A percentile compares a stretch with the other conserved stretches of the same genome.
Evolutionary conservation across 2,888 invertebrate genomes (phyloP).

Genomic region (Mythimna vitellina): DNA sequence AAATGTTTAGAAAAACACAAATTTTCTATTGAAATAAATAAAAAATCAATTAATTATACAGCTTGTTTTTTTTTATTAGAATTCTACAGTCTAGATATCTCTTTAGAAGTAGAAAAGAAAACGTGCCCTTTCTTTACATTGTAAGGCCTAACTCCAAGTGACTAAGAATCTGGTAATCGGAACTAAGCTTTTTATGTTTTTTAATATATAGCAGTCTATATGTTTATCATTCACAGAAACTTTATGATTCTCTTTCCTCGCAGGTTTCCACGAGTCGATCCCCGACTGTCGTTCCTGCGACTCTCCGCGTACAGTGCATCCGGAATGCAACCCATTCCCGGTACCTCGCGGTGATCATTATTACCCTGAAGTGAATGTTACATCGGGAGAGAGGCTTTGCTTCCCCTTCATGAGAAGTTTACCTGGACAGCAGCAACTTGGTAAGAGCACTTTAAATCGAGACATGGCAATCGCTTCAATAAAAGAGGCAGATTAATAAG

Average conservation of each 20-base stretch:
- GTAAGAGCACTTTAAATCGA: constrained; percentile 58
- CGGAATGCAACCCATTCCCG: constrained; percentile 98
- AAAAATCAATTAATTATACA: too few relatives aligned
- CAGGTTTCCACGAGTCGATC: constrained; percentile 96
- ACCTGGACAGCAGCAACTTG: constrained; percentile 96
- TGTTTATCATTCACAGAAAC: too few relatives aligned
- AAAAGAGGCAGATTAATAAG: too few relatives aligned
- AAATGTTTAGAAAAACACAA: too few relatives aligned
- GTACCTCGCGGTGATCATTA: constrained; percentile 97
- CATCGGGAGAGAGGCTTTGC: constrained; percentile 96
- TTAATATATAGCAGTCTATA: background rate
- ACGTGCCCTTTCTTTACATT: too few relatives aligned
- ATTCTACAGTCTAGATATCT: too few relatives aligned
- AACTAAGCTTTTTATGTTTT: background rate
- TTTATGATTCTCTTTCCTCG: background rate
- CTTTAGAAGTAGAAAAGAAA: too few relatives aligned
- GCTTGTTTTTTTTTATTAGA: too few relatives aligned
- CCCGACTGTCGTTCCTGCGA: constrained; percentile 97
- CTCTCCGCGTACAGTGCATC: constrained; percentile 96
- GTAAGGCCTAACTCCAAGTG: background rate
- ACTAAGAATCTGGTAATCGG: background rate
- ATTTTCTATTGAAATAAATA: too few relatives aligned
- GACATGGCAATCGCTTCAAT: too few relatives aligned
- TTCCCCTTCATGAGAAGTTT: constrained; percentile 98
- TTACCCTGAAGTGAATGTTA: constrained; percentile 96